Base-by-base conservation (phyloP, 2,888 invertebrate species). In the Scaptomyza cyrtandrae region DNA sequence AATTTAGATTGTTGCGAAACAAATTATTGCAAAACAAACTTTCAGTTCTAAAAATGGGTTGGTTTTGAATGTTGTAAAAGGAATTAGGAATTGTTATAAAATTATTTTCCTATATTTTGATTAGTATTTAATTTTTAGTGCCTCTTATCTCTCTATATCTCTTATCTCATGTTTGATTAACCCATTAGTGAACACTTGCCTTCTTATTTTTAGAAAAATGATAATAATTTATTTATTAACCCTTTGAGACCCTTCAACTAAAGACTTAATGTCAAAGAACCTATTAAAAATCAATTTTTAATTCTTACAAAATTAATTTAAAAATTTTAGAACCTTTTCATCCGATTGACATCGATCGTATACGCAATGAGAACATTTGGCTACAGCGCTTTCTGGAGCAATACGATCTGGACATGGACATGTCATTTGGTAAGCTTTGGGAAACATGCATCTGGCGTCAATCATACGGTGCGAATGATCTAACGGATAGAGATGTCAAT, bases 381-480 rank as follows among this genome's bases (percentile, higher is more conserved):
- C 88, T 97, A 7, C 93, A 93, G 78, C 93, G 96, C 65, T 96
- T 97, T 80, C 91, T 98, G 9, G 93, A 94, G 74, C 97, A 96
- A 90, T 93, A 94, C 68, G 96, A 97, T 49, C 93, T 94, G 54
- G 95, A 97, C 80, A 91, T 95, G 53, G 94, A 95, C 70, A 92
- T 93, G 46, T 94, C 97, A 0, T 92, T 96, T 0, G 94, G 94
- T 50, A 96, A 97, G 95, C 92, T 98, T 2, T 96, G 96, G 94
- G 95, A 95, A 6, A 95, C 96, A 1, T 93, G 97, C 78, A 93
- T 94, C 70, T 98, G 98, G 97, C 94, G 98, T 61, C 96, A 95
- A 91, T 95, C 95, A 37, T 95, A 95, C 80, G 95, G 95, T 0
- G 94, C 95, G 0, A 96, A 96, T 91, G 95, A 97, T 78, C 94